Evolutionary conservation across 2,888 invertebrate species (phyloP).

Genomic region (Rhabditophanes sp.): DNA sequence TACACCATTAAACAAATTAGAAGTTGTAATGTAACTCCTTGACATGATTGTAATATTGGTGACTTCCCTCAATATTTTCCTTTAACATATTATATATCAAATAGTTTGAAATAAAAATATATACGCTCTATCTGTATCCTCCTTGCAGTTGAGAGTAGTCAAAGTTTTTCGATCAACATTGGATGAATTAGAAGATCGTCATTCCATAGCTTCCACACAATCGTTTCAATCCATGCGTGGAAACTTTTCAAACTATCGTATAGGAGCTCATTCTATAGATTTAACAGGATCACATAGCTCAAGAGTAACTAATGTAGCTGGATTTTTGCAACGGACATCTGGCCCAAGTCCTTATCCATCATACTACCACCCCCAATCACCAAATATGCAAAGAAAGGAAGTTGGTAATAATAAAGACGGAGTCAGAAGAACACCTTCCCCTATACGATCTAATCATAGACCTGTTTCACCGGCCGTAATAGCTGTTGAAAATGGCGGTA

Average conservation of each 20-base stretch:
- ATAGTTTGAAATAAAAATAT: too few relatives aligned
- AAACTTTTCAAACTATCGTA: constrained; percentile 11
- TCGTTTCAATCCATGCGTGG: constrained; percentile 53
- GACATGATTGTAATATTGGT: too few relatives aligned
- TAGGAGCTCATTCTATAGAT: constrained; percentile 2
- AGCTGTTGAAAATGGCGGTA: constrained; percentile 12
- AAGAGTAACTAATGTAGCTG: constrained; percentile 11
- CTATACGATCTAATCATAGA: too few relatives aligned
- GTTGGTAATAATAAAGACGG: too few relatives aligned
- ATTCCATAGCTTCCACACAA: constrained; percentile 90
- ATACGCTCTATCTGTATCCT: too few relatives aligned
- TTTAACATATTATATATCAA: too few relatives aligned
- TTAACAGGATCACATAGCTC: constrained; percentile 5
- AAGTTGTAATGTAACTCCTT: too few relatives aligned
- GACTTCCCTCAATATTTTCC: too few relatives aligned
- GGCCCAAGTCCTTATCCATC: constrained; percentile 38
- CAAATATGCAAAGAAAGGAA: too few relatives aligned
- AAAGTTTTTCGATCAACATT: constrained; percentile 97
- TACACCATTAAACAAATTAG: too few relatives aligned
- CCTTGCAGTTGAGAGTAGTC: constrained; percentile 86
- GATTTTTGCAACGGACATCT: constrained; percentile 24
- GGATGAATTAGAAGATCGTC: constrained; percentile 87
- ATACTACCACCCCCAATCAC: constrained; percentile 35
- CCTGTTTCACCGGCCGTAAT: too few relatives aligned
- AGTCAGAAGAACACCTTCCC: too few relatives aligned